Evolutionary conservation across 2,797 vertebrate genomes (phyloP).

Genomic region (Heterohyrax brucei): DNA sequence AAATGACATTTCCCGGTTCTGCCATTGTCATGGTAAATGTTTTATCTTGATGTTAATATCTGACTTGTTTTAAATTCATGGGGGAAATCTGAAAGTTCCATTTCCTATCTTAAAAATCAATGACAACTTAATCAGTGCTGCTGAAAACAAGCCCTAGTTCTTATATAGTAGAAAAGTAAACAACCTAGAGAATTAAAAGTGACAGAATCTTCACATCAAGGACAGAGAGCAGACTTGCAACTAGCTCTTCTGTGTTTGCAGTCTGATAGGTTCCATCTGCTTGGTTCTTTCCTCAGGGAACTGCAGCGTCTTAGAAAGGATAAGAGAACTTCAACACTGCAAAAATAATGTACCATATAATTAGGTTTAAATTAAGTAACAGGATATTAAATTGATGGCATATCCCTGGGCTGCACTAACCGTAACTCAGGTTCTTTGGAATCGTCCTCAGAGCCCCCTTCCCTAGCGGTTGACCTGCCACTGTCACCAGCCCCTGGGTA

Average conservation of each 20-base stretch:
- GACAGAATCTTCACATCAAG: slow-evolving; percentile 90
- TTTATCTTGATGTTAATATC: slow-evolving; percentile 90
- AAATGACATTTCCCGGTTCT: slow-evolving; percentile 85
- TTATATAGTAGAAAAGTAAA: slow-evolving; percentile 90
- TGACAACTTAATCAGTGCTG: slow-evolving; percentile 91
- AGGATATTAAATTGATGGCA: neutral
- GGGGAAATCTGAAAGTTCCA: slow-evolving; percentile 91
- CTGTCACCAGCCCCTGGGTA: neutral
- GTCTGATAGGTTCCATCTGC: slow-evolving; percentile 85
- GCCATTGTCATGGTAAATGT: slow-evolving; percentile 87
- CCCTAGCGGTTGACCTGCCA: too few species aligned
- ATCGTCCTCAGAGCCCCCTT: neutral
- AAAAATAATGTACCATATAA: slow-evolving; percentile 77
- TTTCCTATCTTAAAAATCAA: slow-evolving; percentile 91
- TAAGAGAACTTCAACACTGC: slow-evolving; percentile 67
- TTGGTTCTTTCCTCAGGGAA: slow-evolving; percentile 79
- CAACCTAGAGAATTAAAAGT: slow-evolving; percentile 91
- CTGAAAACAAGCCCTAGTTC: slow-evolving; percentile 90
- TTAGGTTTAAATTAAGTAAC: slow-evolving; percentile 79
- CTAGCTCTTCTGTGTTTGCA: slow-evolving; percentile 71
- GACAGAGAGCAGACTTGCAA: slow-evolving; percentile 83
- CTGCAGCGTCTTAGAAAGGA: slow-evolving; percentile 74
- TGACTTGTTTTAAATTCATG: slow-evolving; percentile 90
- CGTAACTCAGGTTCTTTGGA: neutral
- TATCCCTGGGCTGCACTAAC: neutral